phyloP scores from a whole-genome alignment of 2,888 invertebrate genomes.

The Leptura quadrifasciata region DNA sequence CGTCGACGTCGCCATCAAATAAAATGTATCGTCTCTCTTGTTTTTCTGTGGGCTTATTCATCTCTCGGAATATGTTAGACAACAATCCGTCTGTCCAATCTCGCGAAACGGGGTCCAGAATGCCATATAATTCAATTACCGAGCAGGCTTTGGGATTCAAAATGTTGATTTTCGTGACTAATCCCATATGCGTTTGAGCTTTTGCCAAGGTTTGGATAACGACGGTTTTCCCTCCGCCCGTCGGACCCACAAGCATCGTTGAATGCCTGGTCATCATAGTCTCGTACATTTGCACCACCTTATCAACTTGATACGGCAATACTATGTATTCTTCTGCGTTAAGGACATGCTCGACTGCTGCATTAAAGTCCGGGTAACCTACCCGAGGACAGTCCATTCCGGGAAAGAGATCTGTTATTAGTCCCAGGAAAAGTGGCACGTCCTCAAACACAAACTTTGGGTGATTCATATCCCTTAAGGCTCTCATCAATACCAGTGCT shows the following conservation, averaged over 20 bases:
- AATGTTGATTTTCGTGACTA: slow-evolving; percentile 86
- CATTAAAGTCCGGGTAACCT: slow-evolving; percentile 90
- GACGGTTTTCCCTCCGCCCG: slow-evolving; percentile 94
- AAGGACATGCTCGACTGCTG: slow-evolving; percentile 83
- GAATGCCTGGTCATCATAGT: slow-evolving; percentile 97
- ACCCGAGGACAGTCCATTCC: slow-evolving; percentile 92
- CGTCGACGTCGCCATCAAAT: slow-evolving; percentile 96
- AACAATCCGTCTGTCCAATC: slow-evolving; percentile 96
- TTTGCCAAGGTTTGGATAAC: slow-evolving; percentile 86
- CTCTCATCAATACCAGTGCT: slow-evolving; percentile 92
- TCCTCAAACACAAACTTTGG: slow-evolving; percentile 96
- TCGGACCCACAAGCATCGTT: slow-evolving; percentile 94
- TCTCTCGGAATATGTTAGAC: slow-evolving; percentile 93
- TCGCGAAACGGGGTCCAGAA: slow-evolving; percentile 88
- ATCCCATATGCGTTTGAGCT: slow-evolving; percentile 85
- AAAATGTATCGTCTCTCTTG: slow-evolving; percentile 84
- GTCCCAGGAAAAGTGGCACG: slow-evolving; percentile 90
- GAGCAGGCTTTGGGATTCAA: slow-evolving; percentile 94
- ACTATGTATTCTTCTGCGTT: slow-evolving; percentile 82
- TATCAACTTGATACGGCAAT: slow-evolving; percentile 80
- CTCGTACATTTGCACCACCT: slow-evolving; percentile 90
- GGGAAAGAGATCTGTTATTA: slow-evolving; percentile 93
- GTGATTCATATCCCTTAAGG: slow-evolving; percentile 93
- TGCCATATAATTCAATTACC: slow-evolving; percentile 92
- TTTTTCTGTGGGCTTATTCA: slow-evolving; percentile 86